Evolutionary conservation across 2,797 vertebrate species (phyloP), one percentile per base, ranked within the genome.

Genomic region (Rachycentron canadum): DNA sequence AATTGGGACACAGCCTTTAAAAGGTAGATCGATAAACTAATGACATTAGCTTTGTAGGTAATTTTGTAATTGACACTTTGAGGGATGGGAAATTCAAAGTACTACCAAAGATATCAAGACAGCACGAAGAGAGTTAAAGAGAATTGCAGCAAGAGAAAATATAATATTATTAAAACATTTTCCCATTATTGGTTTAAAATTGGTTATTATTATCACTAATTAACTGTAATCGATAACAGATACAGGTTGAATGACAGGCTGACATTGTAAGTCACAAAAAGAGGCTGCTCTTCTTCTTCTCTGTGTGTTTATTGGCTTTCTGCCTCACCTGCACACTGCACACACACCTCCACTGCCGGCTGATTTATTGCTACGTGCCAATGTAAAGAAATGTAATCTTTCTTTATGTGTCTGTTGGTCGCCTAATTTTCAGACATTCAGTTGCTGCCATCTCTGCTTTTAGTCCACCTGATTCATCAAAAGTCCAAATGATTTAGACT

Each of bases 391-490:
- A 58, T 60, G 50, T 74, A 25, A 73, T 84, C 58, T 63, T 65
- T 73, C 66, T 82, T 79, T 62, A 65, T 64, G 63, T 63, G 50
- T 56, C 68, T 41, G 55, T 38, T 43, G 36, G 7, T 53, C 23
- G 2, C 52, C 58, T 73, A 47, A 80, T 79, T 71, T 63, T 65
- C 36, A 63, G 69, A 73, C 47, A 21, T 52, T 69, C 67, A 38
- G 26, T 52, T 34, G 50, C 76, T 71, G 81, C 78, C 76, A 65
- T 80, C 55, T 53, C 43, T 45, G 74, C 75, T 73, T 81, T 85
- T 71, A 80, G 28, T 64, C 45, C 56, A 5, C 78, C 67, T 61
- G 73, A 88, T 88, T 86, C 81, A 86, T 91, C 83, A 83, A n/a
- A 82, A 75, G 77, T 79, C 69, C 4, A 9, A 34, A 63, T 84